Conservation (phyloP, 2,113 vertebrate species). For the Mirounga angustirostris region DNA sequence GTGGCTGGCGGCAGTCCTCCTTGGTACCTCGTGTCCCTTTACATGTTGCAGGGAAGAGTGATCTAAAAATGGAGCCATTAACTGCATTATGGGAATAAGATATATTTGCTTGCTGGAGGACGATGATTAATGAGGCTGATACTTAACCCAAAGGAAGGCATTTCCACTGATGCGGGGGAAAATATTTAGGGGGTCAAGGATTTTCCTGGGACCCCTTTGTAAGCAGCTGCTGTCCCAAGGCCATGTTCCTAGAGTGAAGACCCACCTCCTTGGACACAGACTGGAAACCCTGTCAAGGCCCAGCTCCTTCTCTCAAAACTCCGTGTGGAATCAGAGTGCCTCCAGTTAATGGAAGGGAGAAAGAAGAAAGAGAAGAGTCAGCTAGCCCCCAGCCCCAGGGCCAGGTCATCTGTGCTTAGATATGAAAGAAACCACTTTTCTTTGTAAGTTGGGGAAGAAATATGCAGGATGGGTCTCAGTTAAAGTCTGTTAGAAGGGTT, state of each 20-base stretch:
- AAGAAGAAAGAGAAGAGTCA: background rate
- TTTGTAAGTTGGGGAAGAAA: background rate
- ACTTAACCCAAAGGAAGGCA: background rate
- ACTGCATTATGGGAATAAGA: background rate
- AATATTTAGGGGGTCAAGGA: background rate
- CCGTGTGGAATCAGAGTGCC: background rate
- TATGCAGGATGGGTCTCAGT: background rate
- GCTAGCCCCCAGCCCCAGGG: background rate
- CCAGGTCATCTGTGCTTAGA: background rate
- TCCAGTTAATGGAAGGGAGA: background rate
- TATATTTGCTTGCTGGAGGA: background rate
- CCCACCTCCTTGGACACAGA: background rate
- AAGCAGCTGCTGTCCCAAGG: background rate
- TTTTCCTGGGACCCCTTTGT: background rate
- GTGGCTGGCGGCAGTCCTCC: background rate
- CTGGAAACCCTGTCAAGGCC: background rate
- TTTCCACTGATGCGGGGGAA: background rate
- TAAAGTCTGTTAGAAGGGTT: background rate
- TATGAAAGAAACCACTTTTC: background rate
- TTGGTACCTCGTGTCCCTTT: background rate
- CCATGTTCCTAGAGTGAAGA: background rate
- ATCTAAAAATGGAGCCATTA: conserved; percentile 17
- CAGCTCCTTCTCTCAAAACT: background rate
- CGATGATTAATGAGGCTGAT: background rate
- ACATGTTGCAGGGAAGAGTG: background rate